These are phyloP conservation scores for Hydrochoerus hydrochaeris DNA, from an alignment of 2,113 vertebrate genomes.

Conservation along the genomic window DNA sequence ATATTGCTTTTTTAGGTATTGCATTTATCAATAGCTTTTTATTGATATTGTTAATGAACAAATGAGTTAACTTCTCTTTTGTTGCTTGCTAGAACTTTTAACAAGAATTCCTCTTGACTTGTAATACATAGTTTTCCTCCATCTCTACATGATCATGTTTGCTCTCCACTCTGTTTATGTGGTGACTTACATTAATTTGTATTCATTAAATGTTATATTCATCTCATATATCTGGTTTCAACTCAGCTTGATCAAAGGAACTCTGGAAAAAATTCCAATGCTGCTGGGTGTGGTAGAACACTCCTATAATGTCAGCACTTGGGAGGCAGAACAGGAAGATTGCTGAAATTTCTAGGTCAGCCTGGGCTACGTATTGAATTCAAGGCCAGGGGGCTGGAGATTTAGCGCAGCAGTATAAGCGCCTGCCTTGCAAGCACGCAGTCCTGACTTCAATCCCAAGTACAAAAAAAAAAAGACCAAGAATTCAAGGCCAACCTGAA, in stretches of 20 bases:
- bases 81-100: slow-evolving; percentile 26
- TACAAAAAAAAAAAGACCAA: too few relatives aligned
- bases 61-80: neutral
- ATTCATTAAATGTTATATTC: neutral
- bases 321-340: too few relatives aligned
- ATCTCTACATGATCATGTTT: neutral
- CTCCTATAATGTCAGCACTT: too few relatives aligned
- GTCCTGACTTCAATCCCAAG: too few relatives aligned
- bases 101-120: neutral
- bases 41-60: neutral
- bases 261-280: neutral
- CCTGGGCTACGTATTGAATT: too few relatives aligned
- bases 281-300: too few relatives aligned
- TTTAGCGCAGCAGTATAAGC: too few relatives aligned
- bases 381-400: too few relatives aligned
- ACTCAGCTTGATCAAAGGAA: neutral
- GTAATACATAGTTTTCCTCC: neutral
- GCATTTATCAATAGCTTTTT: neutral
- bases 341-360: too few relatives aligned
- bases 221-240: slow-evolving; percentile 19
- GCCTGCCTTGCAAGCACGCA: too few relatives aligned
- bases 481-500: too few relatives aligned
- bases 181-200: neutral
- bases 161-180: neutral
- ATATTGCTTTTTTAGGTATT: too few relatives aligned